phyloP scores from a whole-genome alignment of 2,113 vertebrate species.

The Leiothrix lutea region DNA sequence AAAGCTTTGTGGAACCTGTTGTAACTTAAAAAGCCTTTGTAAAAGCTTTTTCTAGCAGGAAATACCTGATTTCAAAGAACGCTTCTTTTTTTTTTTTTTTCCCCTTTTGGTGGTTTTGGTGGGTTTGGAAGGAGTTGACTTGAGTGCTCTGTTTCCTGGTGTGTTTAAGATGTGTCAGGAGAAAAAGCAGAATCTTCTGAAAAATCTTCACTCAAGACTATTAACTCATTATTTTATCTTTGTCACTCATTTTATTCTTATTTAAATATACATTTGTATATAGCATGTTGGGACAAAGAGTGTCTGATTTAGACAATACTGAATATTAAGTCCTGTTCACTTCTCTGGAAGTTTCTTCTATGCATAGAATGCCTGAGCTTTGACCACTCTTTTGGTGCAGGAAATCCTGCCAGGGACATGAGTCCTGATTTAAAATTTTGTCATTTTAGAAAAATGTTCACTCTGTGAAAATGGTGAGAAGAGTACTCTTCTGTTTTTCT shows the following conservation, averaged over 20 bases:
- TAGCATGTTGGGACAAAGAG: neutral
- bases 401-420: neutral
- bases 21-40: neutral
- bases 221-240: neutral
- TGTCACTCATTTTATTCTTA: neutral
- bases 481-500: neutral
- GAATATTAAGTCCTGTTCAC: neutral
- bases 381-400: neutral
- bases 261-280: neutral
- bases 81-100: neutral
- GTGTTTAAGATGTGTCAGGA: neutral
- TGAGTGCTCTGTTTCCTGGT: neutral
- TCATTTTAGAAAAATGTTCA: neutral
- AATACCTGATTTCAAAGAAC: neutral
- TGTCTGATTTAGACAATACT: neutral
- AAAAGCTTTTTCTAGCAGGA: neutral
- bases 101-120: neutral
- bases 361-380: neutral
- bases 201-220: neutral
- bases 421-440: neutral
- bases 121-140: neutral
- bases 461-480: neutral
- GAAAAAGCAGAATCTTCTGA: neutral
- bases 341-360: neutral
- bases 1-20: neutral